Percentiles rank a stretch among this genome's conserved stretches.
phyloP scores from a whole-genome alignment of 2,113 vertebrate genomes.

The Nibea albiflora region DNA sequence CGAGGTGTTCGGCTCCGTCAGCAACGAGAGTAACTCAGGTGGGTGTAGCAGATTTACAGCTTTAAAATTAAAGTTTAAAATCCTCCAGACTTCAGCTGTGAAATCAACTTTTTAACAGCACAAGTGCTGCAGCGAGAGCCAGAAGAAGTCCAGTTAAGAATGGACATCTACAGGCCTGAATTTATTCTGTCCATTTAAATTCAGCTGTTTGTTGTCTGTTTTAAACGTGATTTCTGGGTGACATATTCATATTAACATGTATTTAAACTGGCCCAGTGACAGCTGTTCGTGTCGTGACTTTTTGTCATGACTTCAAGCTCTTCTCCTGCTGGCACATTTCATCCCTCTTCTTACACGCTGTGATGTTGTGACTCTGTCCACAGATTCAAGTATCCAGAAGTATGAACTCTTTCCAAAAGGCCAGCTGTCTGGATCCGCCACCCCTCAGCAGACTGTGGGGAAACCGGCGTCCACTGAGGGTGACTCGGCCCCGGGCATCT shows the following conservation, averaged over 20 bases:
- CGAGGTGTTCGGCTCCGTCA: constrained; percentile 92
- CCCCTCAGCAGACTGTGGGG: constrained; percentile 85
- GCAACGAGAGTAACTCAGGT: constrained; percentile 85
- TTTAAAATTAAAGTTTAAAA: too few relatives aligned
- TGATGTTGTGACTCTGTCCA: constrained; percentile 29
- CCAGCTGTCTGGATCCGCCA: constrained; percentile 87
- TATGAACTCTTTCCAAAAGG: constrained; percentile 95
- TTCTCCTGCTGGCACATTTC: neutral
- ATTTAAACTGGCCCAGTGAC: neutral
- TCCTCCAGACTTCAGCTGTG: too few relatives aligned
- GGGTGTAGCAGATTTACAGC: constrained; percentile 40
- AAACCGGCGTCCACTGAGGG: constrained; percentile 90
- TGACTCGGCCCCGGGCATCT: constrained; percentile 92
- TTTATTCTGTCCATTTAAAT: too few relatives aligned
- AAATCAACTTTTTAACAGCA: too few relatives aligned
- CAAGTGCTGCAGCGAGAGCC: too few relatives aligned
- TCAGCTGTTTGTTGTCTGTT: neutral
- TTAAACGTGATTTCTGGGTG: neutral
- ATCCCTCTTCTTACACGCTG: neutral
- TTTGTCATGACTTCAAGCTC: too few relatives aligned
- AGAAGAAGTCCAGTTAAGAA: neutral
- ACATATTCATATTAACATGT: neutral
- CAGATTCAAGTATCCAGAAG: constrained; percentile 95
- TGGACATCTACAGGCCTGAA: too few relatives aligned
- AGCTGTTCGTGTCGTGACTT: neutral